Evolutionary conservation across 2,888 invertebrate species (phyloP).

Genomic region (Ecdyonurus torrentis): DNA sequence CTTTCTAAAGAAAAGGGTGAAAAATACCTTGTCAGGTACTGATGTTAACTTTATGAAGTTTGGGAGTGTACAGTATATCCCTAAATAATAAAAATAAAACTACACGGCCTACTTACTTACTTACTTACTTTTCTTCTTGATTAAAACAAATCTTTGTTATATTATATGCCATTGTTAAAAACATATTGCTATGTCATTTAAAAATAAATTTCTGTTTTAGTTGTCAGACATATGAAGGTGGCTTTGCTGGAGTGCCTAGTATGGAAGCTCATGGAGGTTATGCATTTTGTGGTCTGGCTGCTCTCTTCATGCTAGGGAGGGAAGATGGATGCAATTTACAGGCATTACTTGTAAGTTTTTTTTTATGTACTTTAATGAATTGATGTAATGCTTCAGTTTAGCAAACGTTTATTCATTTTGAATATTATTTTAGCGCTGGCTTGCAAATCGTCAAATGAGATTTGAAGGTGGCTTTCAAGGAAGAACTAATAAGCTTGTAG

Average conservation of each 20-base stretch:
- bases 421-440: conserved; percentile 49
- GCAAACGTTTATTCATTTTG: neutral
- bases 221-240: conserved; percentile 98
- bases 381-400: conserved; percentile 5
- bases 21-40: no score
- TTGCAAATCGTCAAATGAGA: conserved; percentile 77
- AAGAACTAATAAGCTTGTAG: conserved; percentile 94
- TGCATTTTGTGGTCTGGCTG: conserved; percentile 90
- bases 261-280: conserved; percentile 99
- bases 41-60: no score
- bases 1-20: no score
- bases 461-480: conserved; percentile 96
- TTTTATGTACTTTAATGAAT: neutral
- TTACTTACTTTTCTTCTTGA: no score
- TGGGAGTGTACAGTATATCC: no score
- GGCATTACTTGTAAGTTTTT: conserved; percentile 41
- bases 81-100: no score
- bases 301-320: conserved; percentile 64
- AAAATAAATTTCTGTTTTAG: conserved; percentile 30
- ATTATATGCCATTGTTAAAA: no score
- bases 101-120: no score
- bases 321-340: conserved; percentile 57
- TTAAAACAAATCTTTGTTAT: no score
- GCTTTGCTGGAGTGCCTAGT: conserved; percentile 85
- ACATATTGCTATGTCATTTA: no score